Evolutionary conservation across 2,797 vertebrate species (phyloP), one percentile per base, ranked within the genome.

Genomic region (Xenentodon cancila): DNA sequence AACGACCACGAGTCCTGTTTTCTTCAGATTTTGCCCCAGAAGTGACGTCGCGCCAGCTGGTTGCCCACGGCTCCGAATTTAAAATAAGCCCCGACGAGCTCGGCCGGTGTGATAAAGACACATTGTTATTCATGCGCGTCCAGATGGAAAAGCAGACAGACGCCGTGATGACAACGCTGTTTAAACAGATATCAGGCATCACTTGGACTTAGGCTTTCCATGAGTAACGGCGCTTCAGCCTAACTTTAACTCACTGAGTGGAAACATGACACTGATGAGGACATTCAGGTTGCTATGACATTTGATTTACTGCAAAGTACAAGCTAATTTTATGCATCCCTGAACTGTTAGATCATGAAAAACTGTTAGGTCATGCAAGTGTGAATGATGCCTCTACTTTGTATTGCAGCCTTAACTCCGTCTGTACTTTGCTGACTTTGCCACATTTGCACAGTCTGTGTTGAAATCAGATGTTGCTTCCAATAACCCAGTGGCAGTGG

Each of bases 181-280:
- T 77, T 50, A 78, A 89, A 87, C 85, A 89, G 80, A 84, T 77
- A 74, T 82, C 72, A 73, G 78, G 66, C 69, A 61, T 60, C 71
- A 60, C 59, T 60, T 34, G 51, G 45, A 42, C 53, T 81, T 77
- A 82, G 56, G 21, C 75, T 87, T 88, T 89, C 87, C 76, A 46
- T 20, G 40, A 51, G 54, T 22, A 75, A 51, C 69, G 49, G 55
- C 60, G 22, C 15, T 11, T 34, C 57, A 53, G 22, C 53, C 64
- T 42, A 59, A 53, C 43, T 48, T 53, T 47, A 69, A 62, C 61
- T 77, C 71, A 64, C 54, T 46, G 46, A 55, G 15, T 20, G 25
- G 69, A 60, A 68, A 74, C 16, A 5, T 16, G 43, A 75, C 47
- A 60, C 64, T 59, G 51, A 71, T 21, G 22, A 49, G 16, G 53